Conservation (phyloP, 2,888 invertebrate genomes). For the Eucriotettix oculatus region DNA sequence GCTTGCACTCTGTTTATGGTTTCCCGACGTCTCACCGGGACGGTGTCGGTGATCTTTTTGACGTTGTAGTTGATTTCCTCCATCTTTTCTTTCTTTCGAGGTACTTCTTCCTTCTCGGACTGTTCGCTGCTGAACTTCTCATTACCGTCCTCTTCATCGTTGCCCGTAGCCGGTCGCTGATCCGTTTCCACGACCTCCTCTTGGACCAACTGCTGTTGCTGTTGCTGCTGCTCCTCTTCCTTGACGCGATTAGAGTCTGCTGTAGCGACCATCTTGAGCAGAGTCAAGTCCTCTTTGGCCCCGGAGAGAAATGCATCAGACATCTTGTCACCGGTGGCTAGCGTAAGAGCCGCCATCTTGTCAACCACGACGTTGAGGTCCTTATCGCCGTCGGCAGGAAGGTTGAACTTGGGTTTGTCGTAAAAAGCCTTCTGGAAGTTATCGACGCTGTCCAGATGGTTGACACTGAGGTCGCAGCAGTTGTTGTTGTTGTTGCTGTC, state of each 20-base stretch:
- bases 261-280: not conserved
- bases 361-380: conserved; percentile 7
- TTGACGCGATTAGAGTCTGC: not conserved
- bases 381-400: conserved; percentile 22
- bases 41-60: conserved; percentile 19
- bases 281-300: conserved; percentile 34
- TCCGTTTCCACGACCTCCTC: not conserved
- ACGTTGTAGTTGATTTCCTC: conserved; percentile 25
- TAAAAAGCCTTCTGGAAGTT: conserved; percentile 36
- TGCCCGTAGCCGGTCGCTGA: not conserved
- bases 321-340: conserved; percentile 23
- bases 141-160: conserved; percentile 6
- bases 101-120: conserved; percentile 28
- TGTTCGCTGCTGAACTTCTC: conserved; percentile 15
- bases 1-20: conserved; percentile 2
- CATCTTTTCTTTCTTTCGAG: conserved; percentile 36
- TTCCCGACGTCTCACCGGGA: conserved; percentile 7
- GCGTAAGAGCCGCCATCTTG: not conserved
- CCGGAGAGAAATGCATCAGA: conserved; percentile 41
- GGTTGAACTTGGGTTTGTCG: conserved; percentile 37
- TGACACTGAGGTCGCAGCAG: conserved; percentile 27
- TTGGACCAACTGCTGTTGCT: not conserved
- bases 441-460: conserved; percentile 31
- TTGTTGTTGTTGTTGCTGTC: conserved; percentile 33
- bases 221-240: not conserved